These are phyloP conservation scores for Tragelaphus imberbis DNA, from an alignment of 2,113 vertebrate species.

Conservation along the genomic window DNA sequence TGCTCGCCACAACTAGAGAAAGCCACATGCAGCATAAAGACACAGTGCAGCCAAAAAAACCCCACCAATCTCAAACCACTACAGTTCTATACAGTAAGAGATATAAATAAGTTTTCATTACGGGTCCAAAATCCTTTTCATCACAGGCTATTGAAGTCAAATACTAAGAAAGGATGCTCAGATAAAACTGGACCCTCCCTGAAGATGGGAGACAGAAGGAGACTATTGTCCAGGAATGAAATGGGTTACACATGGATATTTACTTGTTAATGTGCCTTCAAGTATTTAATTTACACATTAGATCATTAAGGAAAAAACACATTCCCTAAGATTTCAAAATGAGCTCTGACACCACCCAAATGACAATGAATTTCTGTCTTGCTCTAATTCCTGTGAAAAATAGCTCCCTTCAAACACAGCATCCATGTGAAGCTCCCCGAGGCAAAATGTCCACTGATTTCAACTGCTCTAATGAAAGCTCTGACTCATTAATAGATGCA, in stretches of 20 bases:
- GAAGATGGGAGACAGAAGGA: neutral
- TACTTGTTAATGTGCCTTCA: slow-evolving; percentile 12
- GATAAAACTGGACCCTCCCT: neutral
- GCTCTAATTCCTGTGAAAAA: slow-evolving; percentile 36
- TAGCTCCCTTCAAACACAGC: neutral
- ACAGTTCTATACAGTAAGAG: neutral
- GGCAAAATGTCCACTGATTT: neutral
- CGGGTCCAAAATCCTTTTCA: neutral
- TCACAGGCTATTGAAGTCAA: neutral
- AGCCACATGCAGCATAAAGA: neutral
- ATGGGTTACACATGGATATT: neutral
- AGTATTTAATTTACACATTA: slow-evolving; percentile 40
- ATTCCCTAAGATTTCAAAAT: neutral
- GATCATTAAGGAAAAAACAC: slow-evolving; percentile 17
- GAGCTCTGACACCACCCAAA: neutral
- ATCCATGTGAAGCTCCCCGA: neutral
- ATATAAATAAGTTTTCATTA: neutral
- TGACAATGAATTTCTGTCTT: slow-evolving; percentile 14
- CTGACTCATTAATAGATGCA: neutral
- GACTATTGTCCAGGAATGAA: slow-evolving; percentile 21
- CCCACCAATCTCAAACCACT: neutral
- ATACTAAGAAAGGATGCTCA: neutral
- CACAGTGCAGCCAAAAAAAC: neutral
- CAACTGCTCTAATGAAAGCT: slow-evolving; percentile 3
- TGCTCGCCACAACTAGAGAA: neutral